A percentile compares a stretch with the other conserved stretches of the same genome.
These are phyloP conservation scores for Setophaga petechia DNA, from an alignment of 2,113 vertebrate genomes.

Conservation along the genomic window DNA sequence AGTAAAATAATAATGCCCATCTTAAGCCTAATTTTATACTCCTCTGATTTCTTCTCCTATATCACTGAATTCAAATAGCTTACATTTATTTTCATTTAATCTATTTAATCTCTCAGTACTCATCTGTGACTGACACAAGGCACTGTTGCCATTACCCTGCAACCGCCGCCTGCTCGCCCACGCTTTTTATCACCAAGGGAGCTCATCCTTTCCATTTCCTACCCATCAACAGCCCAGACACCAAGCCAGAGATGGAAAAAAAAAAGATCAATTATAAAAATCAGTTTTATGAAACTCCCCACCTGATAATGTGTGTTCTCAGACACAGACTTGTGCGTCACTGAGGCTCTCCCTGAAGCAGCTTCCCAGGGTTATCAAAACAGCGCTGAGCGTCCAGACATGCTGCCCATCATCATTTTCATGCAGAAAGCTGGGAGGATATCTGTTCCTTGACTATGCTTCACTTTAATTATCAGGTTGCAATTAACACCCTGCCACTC, in stretches of 20 bases:
- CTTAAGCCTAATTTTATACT: not conserved
- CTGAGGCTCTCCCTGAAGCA: not conserved
- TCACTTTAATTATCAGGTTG: conserved; percentile 29
- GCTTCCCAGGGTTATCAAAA: not conserved
- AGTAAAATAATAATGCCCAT: not conserved
- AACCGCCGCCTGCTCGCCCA: rapidly evolving
- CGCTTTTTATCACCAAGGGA: not conserved
- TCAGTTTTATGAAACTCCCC: not conserved
- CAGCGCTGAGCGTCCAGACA: rapidly evolving
- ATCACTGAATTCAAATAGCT: conserved; percentile 24
- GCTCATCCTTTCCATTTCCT: not conserved
- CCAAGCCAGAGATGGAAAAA: not conserved
- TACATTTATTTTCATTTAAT: conserved; percentile 16
- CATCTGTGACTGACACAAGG: not conserved
- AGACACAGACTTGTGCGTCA: not conserved
- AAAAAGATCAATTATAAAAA: not conserved
- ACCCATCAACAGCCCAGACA: not conserved
- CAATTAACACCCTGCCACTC: conserved; percentile 38
- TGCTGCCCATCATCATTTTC: not conserved
- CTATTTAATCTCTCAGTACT: not conserved
- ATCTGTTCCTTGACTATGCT: not conserved
- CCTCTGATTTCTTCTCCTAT: not conserved
- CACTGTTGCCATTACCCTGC: not conserved
- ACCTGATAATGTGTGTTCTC: not conserved
- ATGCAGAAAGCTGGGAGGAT: not conserved